Evolutionary conservation across 2,797 vertebrate genomes (phyloP), one percentile per base, ranked within the genome.

Genomic region (Antennarius maculatus): DNA sequence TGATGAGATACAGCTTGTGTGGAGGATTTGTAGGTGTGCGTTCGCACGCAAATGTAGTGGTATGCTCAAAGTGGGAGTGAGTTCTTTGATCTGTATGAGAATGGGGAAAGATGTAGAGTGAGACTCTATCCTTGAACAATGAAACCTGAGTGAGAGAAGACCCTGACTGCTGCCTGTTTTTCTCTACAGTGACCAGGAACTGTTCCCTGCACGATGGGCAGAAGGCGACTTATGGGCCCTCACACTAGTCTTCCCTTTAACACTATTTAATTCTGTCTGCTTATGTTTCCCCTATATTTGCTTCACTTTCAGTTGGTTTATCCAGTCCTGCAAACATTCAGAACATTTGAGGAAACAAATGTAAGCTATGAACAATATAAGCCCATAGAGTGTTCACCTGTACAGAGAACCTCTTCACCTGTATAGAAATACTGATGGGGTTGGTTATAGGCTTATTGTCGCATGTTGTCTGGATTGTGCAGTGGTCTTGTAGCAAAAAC

Each of bases 391-490:
- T 81, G 81, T 87, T 66, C 66, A 84, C 71, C 86, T 79, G 23
- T 23, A 23, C 23, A 23, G 23, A 23, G 23, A 23, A 23, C 1
- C 23, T 23, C 23, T 23, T 23, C 23, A 23, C 23, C 23, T 23
- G 23, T 84, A 50, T 88, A 90, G 81, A 91, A 91, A 88, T 88
- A 76, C 88, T 86, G 88, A 90, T 86, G 80, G 82, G 6, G 75
- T 82, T 77, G 72, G 81, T 85, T 77, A 71, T 76, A 74, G 31
- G 31, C 31, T 5, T 34, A 3, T 2, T 34, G 31, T 34, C 2
- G 7, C 65, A 68, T 55, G 51, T 23, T 47, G 39, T 71, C 49
- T 49, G 48, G 59, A 79, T 60, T 58, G 71, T 61, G 16, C 31
- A 37, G 53, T 16, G 0, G 12, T 66, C 50, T 72, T 69, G 46